Base-by-base conservation (phyloP, 2,797 vertebrate species). In the Morelia viridis region DNA sequence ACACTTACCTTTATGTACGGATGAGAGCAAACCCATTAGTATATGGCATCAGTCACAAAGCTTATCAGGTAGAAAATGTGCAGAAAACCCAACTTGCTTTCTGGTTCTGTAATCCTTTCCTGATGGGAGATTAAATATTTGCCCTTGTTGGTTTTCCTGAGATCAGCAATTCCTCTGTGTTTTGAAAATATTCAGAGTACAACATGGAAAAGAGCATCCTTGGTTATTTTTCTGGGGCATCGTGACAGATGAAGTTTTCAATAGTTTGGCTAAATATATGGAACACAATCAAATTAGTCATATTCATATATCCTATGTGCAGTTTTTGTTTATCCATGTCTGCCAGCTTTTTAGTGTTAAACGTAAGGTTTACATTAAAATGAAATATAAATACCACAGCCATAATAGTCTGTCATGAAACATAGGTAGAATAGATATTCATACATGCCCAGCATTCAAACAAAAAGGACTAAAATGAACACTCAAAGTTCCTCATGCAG, bases 11-110 rank as follows among this genome's bases (percentile, higher is more conserved):
- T 89, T 99, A 99, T 94, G 99, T 99, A 90, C 98, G 99, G 95
- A 99, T 99, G 99, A 98, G 99, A 98, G 99, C 98, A 97, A 99
- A 99, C 97, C 99, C 99, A 87, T 98, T 99, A 97, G 99, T 93
- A 31, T 99, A 99, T 76, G 99, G 99, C 96, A 99, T 99, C 98
- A 99, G 98, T 97, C 98, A 99, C 98, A 99, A 99, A 95, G 98
- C 98, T 93, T 98, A 98, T 96, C 99, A 99, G 99, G 99, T 98
- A 98, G 89, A 95, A 97, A 97, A 97, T 95, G 95, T 94, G 93
- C 96, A 93, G 88, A 95, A 95, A 94, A 94, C 92, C 71, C 96
- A 95, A 93, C 88, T 93, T 94, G 62, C 89, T 94, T 95, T 96
- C 94, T 93, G 76, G 56, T 95, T 96, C 90, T 96, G 53, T 97